Conservation (phyloP, 2,888 invertebrate species). For the Torymus auratus region DNA sequence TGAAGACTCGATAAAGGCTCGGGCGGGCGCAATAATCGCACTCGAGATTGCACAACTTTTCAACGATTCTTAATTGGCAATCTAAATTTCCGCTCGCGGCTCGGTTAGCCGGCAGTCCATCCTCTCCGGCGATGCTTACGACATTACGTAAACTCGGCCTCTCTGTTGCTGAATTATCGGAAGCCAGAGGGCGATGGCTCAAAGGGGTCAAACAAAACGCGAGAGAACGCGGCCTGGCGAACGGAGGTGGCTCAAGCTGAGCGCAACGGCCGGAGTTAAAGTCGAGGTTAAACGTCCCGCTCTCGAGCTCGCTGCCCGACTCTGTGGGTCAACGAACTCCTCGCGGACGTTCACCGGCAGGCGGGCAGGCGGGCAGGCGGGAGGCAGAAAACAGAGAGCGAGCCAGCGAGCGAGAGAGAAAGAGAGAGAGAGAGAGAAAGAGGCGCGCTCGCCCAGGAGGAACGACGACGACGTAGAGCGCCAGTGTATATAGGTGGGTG, state of each 20-base stretch:
- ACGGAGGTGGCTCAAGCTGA: constrained; percentile 10
- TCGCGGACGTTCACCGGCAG: constrained; percentile 74
- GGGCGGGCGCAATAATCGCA: background rate
- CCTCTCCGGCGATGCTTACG: background rate
- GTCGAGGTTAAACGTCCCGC: constrained; percentile 55
- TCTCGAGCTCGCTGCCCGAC: constrained; percentile 4
- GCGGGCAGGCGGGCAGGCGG: constrained; percentile 56
- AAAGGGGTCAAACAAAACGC: constrained; percentile 2
- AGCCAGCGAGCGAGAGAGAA: too few relatives aligned
- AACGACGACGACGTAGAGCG: constrained; percentile 26
- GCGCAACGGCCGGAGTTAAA: constrained; percentile 47
- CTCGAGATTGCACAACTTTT: background rate
- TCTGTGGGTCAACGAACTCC: constrained; percentile 70
- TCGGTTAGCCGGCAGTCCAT: background rate
- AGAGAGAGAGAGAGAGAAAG: too few relatives aligned
- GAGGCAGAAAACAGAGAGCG: too few relatives aligned
- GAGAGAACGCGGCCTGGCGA: background rate
- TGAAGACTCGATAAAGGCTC: too few relatives aligned
- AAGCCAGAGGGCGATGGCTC: background rate
- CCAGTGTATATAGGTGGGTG: background rate
- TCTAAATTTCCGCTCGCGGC: background rate
- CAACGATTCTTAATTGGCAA: background rate
- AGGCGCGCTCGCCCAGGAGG: constrained; percentile 43
- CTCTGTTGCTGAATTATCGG: constrained; percentile 8
- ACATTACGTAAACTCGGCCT: constrained; percentile 12